Percentiles rank a stretch among this genome's conserved stretches.
Conservation (phyloP, 2,888 invertebrate species). For the Synanthedon andrenaeformis region DNA sequence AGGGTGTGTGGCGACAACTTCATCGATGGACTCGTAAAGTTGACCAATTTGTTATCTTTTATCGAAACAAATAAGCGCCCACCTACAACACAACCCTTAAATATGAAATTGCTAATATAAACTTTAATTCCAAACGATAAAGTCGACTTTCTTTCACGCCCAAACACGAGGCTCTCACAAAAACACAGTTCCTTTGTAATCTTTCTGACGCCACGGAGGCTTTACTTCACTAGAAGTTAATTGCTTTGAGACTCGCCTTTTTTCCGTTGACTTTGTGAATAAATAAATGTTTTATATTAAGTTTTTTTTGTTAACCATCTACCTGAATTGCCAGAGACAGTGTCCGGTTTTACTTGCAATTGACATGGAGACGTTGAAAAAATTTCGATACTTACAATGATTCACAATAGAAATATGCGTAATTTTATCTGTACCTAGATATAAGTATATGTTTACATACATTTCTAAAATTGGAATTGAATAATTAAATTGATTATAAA, state of each 20-base stretch:
- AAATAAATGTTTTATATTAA: conserved; percentile 40
- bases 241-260: conserved; percentile 53
- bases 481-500: not conserved
- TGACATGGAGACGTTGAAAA: conserved; percentile 33
- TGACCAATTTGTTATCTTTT: conserved; percentile 55
- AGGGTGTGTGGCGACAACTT: conserved; percentile 25
- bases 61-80: conserved; percentile 57
- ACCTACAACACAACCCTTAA: conserved; percentile 32
- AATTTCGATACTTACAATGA: conserved; percentile 33
- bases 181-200: conserved; percentile 51
- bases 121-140: conserved; percentile 11
- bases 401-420: conserved; percentile 34
- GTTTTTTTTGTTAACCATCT: conserved; percentile 44
- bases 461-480: not conserved
- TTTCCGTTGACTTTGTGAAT: conserved; percentile 25
- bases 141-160: conserved; percentile 1
- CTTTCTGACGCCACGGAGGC: conserved; percentile 62
- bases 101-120: conserved; percentile 10
- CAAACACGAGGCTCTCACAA: too few relatives aligned
- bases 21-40: conserved; percentile 44
- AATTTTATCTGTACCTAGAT: conserved; percentile 26
- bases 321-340: conserved; percentile 58
- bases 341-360: conserved; percentile 14
- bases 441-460: not conserved
- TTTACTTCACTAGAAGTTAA: conserved; percentile 46